Percentiles rank a stretch among this genome's conserved stretches.
phyloP scores from a whole-genome alignment of 2,797 vertebrate species.

The Pipistrellus kuhlii region DNA sequence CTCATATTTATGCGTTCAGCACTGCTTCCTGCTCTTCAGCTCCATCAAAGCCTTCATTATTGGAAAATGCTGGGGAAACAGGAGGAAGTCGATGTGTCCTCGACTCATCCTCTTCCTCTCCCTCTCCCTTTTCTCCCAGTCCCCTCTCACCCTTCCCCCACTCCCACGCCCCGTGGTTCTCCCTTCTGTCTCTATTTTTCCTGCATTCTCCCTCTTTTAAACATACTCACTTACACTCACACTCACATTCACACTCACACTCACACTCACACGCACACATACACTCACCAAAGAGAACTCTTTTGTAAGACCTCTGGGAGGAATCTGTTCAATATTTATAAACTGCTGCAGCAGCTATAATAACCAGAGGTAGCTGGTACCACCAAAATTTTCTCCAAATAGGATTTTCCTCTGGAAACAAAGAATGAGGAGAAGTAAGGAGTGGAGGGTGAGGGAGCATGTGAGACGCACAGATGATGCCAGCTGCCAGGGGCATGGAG shows the following conservation, averaged over 20 bases:
- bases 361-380: constrained; percentile 67
- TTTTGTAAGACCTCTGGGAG: constrained; percentile 78
- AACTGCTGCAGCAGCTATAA: constrained; percentile 60
- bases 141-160: neutral
- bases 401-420: constrained; percentile 54
- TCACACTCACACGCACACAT: neutral
- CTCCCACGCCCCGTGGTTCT: neutral
- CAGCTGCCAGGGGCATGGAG: neutral
- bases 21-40: constrained; percentile 78
- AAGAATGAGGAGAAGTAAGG: neutral
- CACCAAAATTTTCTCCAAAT: constrained; percentile 58
- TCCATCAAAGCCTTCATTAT: constrained; percentile 83
- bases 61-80: constrained; percentile 74
- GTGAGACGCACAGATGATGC: neutral
- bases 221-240: neutral
- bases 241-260: neutral
- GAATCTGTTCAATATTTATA: constrained; percentile 85
- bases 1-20: constrained; percentile 86
- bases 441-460: neutral
- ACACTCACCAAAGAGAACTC: constrained; percentile 68
- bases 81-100: constrained; percentile 69
- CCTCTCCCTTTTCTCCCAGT: neutral
- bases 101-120: neutral
- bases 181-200: neutral
- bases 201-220: neutral